Evolutionary conservation across 2,113 vertebrate genomes (phyloP).

Genomic region (Nannobrachium achirus): DNA sequence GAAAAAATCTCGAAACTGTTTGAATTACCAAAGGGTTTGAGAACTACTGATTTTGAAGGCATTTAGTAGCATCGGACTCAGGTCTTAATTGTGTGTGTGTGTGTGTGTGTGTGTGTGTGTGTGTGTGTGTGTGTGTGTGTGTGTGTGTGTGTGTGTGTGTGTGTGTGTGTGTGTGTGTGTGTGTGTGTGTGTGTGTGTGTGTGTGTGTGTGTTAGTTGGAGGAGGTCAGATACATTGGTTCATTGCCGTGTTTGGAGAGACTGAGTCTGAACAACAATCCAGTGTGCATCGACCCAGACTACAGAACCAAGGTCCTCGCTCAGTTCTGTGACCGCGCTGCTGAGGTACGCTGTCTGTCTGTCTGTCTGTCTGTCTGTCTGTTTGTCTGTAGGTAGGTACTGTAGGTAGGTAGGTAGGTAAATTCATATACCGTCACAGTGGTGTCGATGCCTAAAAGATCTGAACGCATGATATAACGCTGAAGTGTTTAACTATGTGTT

Average conservation of each 20-base stretch:
- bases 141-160: not conserved
- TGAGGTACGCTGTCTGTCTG: constrained; percentile 81
- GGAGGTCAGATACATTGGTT: constrained; percentile 88
- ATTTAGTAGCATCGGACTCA: too few species aligned
- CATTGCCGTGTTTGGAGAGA: constrained; percentile 91
- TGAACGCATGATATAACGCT: too few species aligned
- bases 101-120: too few species aligned
- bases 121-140: too few species aligned
- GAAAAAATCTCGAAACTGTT: too few species aligned
- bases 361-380: not conserved
- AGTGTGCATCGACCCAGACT: constrained; percentile 94
- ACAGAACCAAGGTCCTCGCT: constrained; percentile 94
- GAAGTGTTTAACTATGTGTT: too few species aligned
- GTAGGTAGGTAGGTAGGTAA: too few species aligned
- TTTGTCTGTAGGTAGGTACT: not conserved
- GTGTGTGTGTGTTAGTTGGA: constrained; percentile 83
- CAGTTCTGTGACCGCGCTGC: constrained; percentile 95
- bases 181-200: not conserved
- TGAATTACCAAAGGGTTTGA: too few species aligned
- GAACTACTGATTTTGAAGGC: too few species aligned
- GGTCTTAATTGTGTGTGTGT: too few species aligned
- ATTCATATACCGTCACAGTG: too few species aligned
- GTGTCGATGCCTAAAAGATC: too few species aligned
- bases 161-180: not conserved
- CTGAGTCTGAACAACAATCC: constrained; percentile 88